A percentile compares a stretch with the other conserved stretches of the same genome.
Evolutionary conservation across 1,140 invertebrate genomes (phyloP).

Genomic region (Mylabris phalerata): DNA sequence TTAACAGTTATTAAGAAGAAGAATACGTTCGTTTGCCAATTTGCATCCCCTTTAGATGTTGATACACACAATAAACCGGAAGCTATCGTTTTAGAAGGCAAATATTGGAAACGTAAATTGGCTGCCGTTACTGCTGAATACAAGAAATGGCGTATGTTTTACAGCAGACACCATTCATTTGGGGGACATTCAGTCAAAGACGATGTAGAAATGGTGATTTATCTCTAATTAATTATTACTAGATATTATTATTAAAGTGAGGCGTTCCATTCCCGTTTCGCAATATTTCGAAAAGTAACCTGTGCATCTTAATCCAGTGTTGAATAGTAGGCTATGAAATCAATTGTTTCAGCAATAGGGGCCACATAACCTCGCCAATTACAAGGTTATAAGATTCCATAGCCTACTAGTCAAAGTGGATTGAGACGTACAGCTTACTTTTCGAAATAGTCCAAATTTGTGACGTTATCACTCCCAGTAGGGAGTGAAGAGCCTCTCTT

Average conservation of each 20-base stretch:
- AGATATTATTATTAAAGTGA: not conserved
- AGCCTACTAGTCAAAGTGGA: too few relatives aligned
- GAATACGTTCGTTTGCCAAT: constrained; percentile 87
- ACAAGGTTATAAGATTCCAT: constrained; percentile 25
- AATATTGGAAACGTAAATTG: constrained; percentile 97
- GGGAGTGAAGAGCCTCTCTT: too few relatives aligned
- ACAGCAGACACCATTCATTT: constrained; percentile 68
- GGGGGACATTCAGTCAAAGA: constrained; percentile 63
- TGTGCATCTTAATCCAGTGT: too few relatives aligned
- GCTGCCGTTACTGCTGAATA: constrained; percentile 97
- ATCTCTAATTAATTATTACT: not conserved
- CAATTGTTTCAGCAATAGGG: too few relatives aligned
- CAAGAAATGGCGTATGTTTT: constrained; percentile 98
- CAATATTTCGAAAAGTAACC: too few relatives aligned
- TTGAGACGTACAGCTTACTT: too few relatives aligned
- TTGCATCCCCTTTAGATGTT: constrained; percentile 89
- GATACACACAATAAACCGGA: constrained; percentile 93
- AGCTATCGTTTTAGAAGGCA: constrained; percentile 92
- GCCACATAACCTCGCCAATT: not conserved
- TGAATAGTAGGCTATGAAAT: too few relatives aligned
- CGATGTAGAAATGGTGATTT: constrained; percentile 65
- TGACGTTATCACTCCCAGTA: too few relatives aligned
- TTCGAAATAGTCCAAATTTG: too few relatives aligned
- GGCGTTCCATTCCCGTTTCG: too few relatives aligned
- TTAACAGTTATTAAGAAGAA: constrained; percentile 86